Evolutionary conservation across 2,797 vertebrate species (phyloP).

Genomic region (Prionace glauca): DNA sequence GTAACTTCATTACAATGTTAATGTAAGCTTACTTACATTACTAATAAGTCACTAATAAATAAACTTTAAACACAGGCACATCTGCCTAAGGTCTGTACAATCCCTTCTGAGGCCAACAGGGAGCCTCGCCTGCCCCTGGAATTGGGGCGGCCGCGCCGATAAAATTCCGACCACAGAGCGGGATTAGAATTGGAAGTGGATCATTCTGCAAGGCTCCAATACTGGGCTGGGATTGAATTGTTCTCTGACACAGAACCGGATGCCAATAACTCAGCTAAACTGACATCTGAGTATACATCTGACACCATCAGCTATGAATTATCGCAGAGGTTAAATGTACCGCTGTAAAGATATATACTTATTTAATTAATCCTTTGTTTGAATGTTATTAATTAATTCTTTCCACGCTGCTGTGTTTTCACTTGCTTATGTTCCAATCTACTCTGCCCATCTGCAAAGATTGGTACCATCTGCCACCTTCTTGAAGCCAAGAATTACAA

Average conservation of each 20-base stretch:
- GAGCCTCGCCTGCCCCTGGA: no score
- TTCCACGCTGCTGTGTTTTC: not conserved
- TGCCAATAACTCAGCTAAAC: not conserved
- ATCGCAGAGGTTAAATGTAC: not conserved
- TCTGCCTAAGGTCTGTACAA: no score
- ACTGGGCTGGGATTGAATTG: not conserved
- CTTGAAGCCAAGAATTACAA: not conserved
- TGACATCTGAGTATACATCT: not conserved
- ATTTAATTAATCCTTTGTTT: slow-evolving; percentile 4
- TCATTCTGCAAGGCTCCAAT: no score
- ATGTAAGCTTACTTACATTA: no score
- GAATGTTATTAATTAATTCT: not conserved
- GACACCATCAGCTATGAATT: not conserved
- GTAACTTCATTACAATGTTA: no score
- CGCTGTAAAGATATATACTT: not conserved
- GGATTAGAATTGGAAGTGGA: no score
- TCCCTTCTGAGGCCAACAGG: no score
- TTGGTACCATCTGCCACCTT: slow-evolving; percentile 7
- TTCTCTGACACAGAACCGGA: not conserved
- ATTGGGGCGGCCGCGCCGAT: no score
- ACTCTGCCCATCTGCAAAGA: slow-evolving; percentile 10
- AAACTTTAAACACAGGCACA: no score
- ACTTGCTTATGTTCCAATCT: not conserved
- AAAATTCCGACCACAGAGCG: no score
- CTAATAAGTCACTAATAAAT: no score